Evolutionary conservation across 2,888 invertebrate genomes (phyloP), one percentile per base, ranked within the genome.

Genomic region (Andricus curvator): DNA sequence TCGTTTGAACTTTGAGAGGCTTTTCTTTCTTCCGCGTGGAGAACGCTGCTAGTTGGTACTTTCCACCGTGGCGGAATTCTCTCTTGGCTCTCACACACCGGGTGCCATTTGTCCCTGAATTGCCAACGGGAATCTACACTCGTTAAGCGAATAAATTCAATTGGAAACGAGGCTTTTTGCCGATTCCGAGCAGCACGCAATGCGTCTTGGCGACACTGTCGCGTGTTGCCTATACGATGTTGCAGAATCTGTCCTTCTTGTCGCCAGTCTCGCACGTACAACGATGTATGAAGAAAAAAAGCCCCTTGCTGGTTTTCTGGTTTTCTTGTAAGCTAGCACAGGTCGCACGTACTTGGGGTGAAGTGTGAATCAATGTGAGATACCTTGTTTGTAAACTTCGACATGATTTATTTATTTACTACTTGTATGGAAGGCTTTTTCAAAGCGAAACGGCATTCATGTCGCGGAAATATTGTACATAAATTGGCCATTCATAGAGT

Each of bases 131-230:
- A 81, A 83, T 84, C 83, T 82, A 56, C 78, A 83, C 84, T 83
- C 82, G 84, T 84, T 84, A 84, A 80, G 84, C 81, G 82, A 80
- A 80, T 84, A 84, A 84, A 83, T 83, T 84, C 83, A 82, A 84
- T 84, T 82, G 81, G 78, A 79, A 81, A 84, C 20, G 84, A 78
- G 80, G 81, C 86, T 89, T 89, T 89, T 89, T 88, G 86, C 85
- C 85, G 84, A 87, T 86, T 80, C 82, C 80, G 77, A 80, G 81
- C 81, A 48, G 78, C 83, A 88, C 89, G 90, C 90, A 88, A 91
- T 90, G 89, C 88, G 88, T 90, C 91, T 89, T 88, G 85, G 90
- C 86, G 90, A 91, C 89, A 91, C 89, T 82, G 84, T 80, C 78
- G 78, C 44, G 81, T 78, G 81, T 82, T 84, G 81, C 79, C 67